phyloP scores from a whole-genome alignment of 2,888 invertebrate species.

The Buathra laborator region DNA sequence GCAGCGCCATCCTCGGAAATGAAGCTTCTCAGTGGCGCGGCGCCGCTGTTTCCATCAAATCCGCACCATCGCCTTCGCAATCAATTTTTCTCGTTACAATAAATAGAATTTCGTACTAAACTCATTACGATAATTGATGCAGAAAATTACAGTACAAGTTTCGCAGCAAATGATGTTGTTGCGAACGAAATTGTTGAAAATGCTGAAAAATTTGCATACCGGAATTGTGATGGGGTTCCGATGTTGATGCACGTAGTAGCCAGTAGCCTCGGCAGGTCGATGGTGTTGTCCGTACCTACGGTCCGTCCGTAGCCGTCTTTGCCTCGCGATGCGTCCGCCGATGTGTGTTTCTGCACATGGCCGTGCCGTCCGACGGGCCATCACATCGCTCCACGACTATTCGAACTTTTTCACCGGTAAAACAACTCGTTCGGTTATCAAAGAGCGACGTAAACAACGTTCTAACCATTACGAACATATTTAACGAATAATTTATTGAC shows the following conservation, averaged over 20 bases:
- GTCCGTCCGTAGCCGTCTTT: constrained; percentile 81
- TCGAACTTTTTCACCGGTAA: constrained; percentile 79
- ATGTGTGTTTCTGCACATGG: constrained; percentile 84
- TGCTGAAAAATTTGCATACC: constrained; percentile 20
- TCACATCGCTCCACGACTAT: constrained; percentile 77
- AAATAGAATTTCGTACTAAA: constrained; percentile 1
- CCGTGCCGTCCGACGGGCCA: constrained; percentile 79
- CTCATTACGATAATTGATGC: not conserved
- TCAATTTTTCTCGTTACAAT: not conserved
- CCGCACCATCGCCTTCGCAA: constrained; percentile 18
- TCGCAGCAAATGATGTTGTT: not conserved
- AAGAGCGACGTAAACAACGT: constrained; percentile 25
- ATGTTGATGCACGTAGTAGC: constrained; percentile 69
- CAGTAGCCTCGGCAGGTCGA: constrained; percentile 77
- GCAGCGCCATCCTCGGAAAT: constrained; percentile 60
- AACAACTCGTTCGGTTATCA: constrained; percentile 38
- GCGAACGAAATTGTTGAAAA: not conserved
- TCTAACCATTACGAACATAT: constrained; percentile 21
- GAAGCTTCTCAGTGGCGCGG: constrained; percentile 19
- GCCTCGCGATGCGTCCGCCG: constrained; percentile 81
- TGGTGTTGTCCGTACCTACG: constrained; percentile 80
- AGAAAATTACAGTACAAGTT: not conserved
- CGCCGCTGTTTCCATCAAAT: constrained; percentile 61
- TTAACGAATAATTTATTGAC: constrained; percentile 35
- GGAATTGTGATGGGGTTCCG: constrained; percentile 48